Evolutionary conservation across 2,888 invertebrate species (phyloP), one percentile per base, ranked within the genome.

Genomic region (Nasonovia ribisnigri): DNA sequence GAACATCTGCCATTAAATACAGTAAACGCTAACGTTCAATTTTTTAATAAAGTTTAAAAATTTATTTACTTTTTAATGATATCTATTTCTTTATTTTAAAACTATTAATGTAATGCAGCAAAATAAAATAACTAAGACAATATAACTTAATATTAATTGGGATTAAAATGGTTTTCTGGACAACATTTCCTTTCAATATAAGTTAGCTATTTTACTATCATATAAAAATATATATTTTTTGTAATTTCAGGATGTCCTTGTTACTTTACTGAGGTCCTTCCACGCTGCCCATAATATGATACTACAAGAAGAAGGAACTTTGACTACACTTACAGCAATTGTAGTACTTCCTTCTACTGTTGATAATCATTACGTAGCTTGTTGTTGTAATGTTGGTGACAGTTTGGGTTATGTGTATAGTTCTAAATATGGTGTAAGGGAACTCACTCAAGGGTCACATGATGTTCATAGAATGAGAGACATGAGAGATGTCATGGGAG

Each of bases 381-480:
- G 98, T 95, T 97, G 97, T 90, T 98, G 98, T 95, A 98, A 98
- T 96, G 98, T 98, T 43, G 98, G 98, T 0, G 98, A 98, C 95
- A 98, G 98, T 88, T 96, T 98, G 95, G 98, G 98, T n/a, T 98
- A 98, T 95, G 97, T 98, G 94, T 98, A 98, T 96, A 96, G 96
- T 95, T 97, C 97, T 24, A 97, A 97, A 95, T 96, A 96, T 95
- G 98, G 98, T n/a, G 97, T 98, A 20, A 96, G 98, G 91, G 98
- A 98, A 96, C 96, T 98, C 95, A 98, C 97, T 0, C 97, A 97
- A 96, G 97, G 97, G 96, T 98, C 98, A 42, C 98, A 98, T 95
- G 98, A 98, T 95, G 97, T 98, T 92, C 96, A 97, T 95, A 97
- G 96, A 95, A 98, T 98, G 96, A 96, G 98, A 43, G 98, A 98